Evolutionary conservation across 2,888 invertebrate genomes (phyloP), one percentile per base, ranked within the genome.

Genomic region (Xestia sexstrigata): DNA sequence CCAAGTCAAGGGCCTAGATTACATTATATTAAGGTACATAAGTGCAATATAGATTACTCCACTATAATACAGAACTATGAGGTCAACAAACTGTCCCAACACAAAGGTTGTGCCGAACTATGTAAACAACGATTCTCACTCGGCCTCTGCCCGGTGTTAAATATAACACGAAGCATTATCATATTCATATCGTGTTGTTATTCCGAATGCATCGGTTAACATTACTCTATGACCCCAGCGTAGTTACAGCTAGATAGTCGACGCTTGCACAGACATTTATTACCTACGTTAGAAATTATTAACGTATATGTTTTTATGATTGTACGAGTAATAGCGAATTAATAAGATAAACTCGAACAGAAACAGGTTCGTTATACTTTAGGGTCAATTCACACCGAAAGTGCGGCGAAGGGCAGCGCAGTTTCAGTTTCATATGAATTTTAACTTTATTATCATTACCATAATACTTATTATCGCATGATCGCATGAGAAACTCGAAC

Each of bases 121-220:
- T 60, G 70, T 83, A 70, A 80, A 75, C 70, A 70, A 55, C 78
- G 13, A 70, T 63, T 84, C 60, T 58, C 58, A 60, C 2, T 30
- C 26, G 26, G 78, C 73, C 75, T 76, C 72, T 74, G 71, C 45
- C 58, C 74, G 62, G 60, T 79, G 74, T 83, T 80, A 83, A 82
- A 81, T 81, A 85, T 69, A 47, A 81, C 68, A 74, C 30, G 58
- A 60, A 75, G 79, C 52, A 74, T 78, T 86, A 86, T 80, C 30
- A 60, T 60, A 86, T 80, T n/a, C 60, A 17, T 55, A 86, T 79
- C 85, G 45, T 15, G 79, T 78, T 85, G 76, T 82, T 82, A 70
- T 79, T 82, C 65, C 26, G 62, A 81, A 76, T 75, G 79, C 85
- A 82, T 60, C 67, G 62, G 15, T 17, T 82, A 70, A 74, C 76